These are phyloP conservation scores for Calliphora vicina DNA, from an alignment of 1,140 invertebrate species.

Conservation along the genomic window DNA sequence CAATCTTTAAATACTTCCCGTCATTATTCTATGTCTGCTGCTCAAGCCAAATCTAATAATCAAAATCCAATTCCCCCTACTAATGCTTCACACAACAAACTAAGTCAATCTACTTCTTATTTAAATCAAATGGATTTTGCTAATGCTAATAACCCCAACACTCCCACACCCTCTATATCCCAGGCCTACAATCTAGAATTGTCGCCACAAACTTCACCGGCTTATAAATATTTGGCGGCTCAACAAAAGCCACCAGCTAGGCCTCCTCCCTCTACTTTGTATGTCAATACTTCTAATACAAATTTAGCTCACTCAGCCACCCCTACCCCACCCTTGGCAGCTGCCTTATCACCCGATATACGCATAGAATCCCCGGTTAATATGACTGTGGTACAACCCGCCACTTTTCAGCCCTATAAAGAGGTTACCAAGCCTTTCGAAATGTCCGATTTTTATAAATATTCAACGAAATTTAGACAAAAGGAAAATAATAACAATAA, in stretches of 20 bases:
- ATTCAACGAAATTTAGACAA: slow-evolving; percentile 90
- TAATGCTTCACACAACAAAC: slow-evolving; percentile 45
- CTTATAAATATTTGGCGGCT: slow-evolving; percentile 28
- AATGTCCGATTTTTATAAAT: slow-evolving; percentile 97
- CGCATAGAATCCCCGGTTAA: slow-evolving; percentile 79
- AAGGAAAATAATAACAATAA: slow-evolving; percentile 50
- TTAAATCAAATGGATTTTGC: slow-evolving; percentile 51
- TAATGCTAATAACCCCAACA: neutral
- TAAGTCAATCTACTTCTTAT: slow-evolving; percentile 61
- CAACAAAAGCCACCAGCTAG: slow-evolving; percentile 55
- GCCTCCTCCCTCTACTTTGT: slow-evolving; percentile 52
- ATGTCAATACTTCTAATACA: slow-evolving; percentile 33
- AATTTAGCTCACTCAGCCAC: slow-evolving; percentile 44
- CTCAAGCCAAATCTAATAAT: slow-evolving; percentile 34
- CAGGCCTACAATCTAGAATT: slow-evolving; percentile 57
- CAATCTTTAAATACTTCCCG: slow-evolving; percentile 52
- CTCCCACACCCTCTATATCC: slow-evolving; percentile 44
- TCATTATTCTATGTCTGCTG: slow-evolving; percentile 56
- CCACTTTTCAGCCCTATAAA: slow-evolving; percentile 89
- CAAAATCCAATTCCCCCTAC: slow-evolving; percentile 45
- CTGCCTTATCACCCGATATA: slow-evolving; percentile 65
- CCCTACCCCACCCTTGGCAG: slow-evolving; percentile 46
- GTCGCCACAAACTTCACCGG: slow-evolving; percentile 46
- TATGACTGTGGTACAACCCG: slow-evolving; percentile 83
- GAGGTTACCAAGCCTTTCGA: slow-evolving; percentile 96